Base-by-base conservation (phyloP, 2,888 invertebrate species). In the Ennomos quercinarius region DNA sequence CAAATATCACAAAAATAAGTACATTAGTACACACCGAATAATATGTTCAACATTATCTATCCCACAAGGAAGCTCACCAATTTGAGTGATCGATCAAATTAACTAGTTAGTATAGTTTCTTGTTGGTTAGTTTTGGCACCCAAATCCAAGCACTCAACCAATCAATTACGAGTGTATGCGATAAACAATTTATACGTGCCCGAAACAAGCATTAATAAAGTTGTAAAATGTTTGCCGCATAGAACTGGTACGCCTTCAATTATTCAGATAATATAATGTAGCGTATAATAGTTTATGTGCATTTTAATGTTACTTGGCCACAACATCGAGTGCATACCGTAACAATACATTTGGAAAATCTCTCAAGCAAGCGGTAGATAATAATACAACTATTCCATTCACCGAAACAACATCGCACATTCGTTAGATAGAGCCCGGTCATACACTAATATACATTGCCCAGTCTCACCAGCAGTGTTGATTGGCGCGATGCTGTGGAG, bases 401-500 rank as follows among this genome's bases (percentile, higher is more conserved):
- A 12, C 13, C 2, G 38, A 13, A 9, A n/a, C 40, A 9, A 11
- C 37, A 45, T n/a, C 10, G 10, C 5, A 41, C 27, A 27, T 27
- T 27, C 27, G 6, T 27, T 27, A 27, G 27, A 27, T 51, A 39
- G 69, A 70, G 67, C 63, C 64, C 63, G 69, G 63, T 68, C 64
- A 74, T 70, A 72, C 72, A 71, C 66, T 61, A 51, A 68, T 66
- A 71, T 69, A 71, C 63, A 51, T 41, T 46, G 57, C 56, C 61
- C 27, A 44, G 43, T 68, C 78, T 78, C 68, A 90, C 91, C 87
- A 64, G 88, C 78, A 57, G 87, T 87, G 68, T 88, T 87, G 68
- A 88, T 87, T 63, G 90, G 88, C 60, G 87, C 83, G 59, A 93
- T 87, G 66, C 91, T 87, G 76, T 89, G 90, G 61, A 95, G 87